Evolutionary conservation across 2,797 vertebrate species (phyloP).

Genomic region (Gallinago solitaria): DNA sequence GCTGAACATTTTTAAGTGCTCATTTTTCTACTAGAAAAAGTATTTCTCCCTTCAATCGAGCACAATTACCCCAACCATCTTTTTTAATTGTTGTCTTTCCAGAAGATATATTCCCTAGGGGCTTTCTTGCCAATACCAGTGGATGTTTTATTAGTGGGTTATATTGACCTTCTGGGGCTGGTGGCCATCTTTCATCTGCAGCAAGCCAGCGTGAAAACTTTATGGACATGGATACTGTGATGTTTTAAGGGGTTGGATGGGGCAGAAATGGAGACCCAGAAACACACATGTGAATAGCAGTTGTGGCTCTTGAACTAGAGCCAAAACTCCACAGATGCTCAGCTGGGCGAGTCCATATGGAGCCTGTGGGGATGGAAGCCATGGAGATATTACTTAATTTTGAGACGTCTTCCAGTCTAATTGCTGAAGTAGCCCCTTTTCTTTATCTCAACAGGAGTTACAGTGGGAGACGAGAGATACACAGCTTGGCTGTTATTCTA

Average conservation of each 20-base stretch:
- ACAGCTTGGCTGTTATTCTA: not conserved
- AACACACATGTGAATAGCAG: not conserved
- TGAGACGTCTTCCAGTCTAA: not conserved
- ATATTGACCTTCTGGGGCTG: not conserved
- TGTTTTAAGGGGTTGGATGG: not conserved
- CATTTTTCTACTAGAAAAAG: constrained; percentile 52
- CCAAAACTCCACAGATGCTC: constrained; percentile 37
- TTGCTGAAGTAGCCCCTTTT: constrained; percentile 19
- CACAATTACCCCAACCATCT: not conserved
- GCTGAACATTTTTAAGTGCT: constrained; percentile 20
- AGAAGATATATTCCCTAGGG: not conserved
- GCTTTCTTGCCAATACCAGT: not conserved
- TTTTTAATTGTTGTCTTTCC: constrained; percentile 33
- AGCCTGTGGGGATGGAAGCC: not conserved
- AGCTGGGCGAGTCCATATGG: constrained; percentile 33
- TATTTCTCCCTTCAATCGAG: constrained; percentile 29
- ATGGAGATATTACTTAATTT: constrained; percentile 11
- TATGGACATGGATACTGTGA: not conserved
- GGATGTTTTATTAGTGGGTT: not conserved
- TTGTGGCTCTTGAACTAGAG: constrained; percentile 11
- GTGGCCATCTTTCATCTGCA: not conserved
- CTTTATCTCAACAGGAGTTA: not conserved
- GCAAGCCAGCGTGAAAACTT: not conserved
- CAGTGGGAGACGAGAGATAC: not conserved
- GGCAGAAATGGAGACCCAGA: not conserved